Conservation (phyloP, 2,113 vertebrate genomes). For the Nanger granti region DNA sequence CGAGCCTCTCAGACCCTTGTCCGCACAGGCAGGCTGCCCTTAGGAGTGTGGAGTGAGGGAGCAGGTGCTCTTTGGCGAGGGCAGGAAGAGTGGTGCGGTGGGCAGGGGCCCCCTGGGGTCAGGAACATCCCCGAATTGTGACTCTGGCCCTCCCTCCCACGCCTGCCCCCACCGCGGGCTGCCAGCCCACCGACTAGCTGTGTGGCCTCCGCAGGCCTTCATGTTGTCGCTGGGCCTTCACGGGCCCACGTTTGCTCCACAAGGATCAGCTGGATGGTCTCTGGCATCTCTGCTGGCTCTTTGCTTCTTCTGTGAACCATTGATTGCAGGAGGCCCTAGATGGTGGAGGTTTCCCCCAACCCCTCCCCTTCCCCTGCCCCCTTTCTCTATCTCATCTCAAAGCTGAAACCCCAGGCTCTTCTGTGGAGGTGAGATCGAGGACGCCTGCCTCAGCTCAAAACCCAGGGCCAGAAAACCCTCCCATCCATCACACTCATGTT, state of each 20-base stretch:
- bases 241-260: background rate
- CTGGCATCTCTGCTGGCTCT: background rate
- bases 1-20: background rate
- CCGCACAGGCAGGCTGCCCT: conserved; percentile 49
- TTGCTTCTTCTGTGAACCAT: no score
- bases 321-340: no score
- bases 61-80: background rate
- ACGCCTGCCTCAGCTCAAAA: background rate
- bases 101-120: background rate
- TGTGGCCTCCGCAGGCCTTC: background rate
- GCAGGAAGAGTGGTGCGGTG: background rate
- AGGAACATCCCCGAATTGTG: background rate
- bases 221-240: no score
- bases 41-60: background rate
- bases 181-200: background rate
- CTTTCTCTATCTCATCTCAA: background rate
- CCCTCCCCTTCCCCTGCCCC: background rate
- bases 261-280: background rate
- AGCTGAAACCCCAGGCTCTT: background rate
- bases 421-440: background rate
- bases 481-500: conserved; percentile 11
- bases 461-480: background rate
- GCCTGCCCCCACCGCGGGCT: background rate
- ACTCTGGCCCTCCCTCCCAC: background rate
- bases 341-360: no score